Conservation (phyloP, 1,140 invertebrate species). For the Zaprionus ornatus region DNA sequence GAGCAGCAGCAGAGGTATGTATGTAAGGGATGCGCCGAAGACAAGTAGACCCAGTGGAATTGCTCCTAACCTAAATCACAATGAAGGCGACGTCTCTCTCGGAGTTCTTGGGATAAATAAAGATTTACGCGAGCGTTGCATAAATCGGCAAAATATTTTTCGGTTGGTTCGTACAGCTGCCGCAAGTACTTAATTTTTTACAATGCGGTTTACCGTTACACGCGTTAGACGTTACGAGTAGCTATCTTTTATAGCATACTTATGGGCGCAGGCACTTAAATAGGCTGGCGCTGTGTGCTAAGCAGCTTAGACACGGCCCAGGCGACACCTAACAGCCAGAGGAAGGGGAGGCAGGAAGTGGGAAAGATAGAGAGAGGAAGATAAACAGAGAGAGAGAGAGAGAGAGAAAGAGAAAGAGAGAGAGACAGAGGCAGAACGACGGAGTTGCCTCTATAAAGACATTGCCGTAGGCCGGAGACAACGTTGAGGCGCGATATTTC, state of each 20-base stretch:
- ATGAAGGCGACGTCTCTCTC: slow-evolving; percentile 22
- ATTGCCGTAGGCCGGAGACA: slow-evolving; percentile 23
- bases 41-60: neutral
- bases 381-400: neutral
- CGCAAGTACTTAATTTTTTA: slow-evolving; percentile 47
- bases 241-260: slow-evolving; percentile 57
- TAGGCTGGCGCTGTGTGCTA: slow-evolving; percentile 45
- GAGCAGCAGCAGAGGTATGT: neutral
- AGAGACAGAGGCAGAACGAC: neutral
- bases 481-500: slow-evolving; percentile 66
- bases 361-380: slow-evolving; percentile 37
- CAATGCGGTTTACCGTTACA: slow-evolving; percentile 38
- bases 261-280: slow-evolving; percentile 36
- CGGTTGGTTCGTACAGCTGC: slow-evolving; percentile 29
- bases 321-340: slow-evolving; percentile 23
- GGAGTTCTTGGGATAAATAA: slow-evolving; percentile 29
- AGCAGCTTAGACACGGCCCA: slow-evolving; percentile 56
- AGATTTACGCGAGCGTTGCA: slow-evolving; percentile 43
- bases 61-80: slow-evolving; percentile 50
- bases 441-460: neutral
- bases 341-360: slow-evolving; percentile 32
- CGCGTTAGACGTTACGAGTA: slow-evolving; percentile 26
- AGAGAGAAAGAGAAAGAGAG: neutral
- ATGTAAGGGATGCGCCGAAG: neutral
- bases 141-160: slow-evolving; percentile 33